Evolutionary conservation across 2,888 invertebrate species (phyloP).

Genomic region (Marasmarcha lunaedactyla): DNA sequence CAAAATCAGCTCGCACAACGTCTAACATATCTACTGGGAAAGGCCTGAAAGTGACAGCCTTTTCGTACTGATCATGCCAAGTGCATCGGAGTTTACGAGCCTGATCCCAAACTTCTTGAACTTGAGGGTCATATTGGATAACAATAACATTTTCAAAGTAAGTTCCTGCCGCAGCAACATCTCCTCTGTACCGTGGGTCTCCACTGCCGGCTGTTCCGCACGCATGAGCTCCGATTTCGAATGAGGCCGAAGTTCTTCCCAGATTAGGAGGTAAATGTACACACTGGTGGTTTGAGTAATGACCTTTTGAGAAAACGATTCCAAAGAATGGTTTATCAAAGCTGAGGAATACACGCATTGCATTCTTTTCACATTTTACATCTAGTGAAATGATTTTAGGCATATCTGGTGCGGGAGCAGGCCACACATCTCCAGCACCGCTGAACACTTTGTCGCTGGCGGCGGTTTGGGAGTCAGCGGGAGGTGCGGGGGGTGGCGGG

Average conservation of each 20-base stretch:
- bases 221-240: slow-evolving; percentile 91
- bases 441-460: slow-evolving; percentile 73
- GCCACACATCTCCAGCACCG: slow-evolving; percentile 84
- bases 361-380: slow-evolving; percentile 93
- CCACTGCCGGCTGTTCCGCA: slow-evolving; percentile 94
- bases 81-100: slow-evolving; percentile 92
- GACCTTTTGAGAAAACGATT: slow-evolving; percentile 95
- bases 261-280: slow-evolving; percentile 91
- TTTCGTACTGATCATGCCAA: slow-evolving; percentile 96
- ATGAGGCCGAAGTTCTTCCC: slow-evolving; percentile 87
- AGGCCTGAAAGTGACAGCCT: slow-evolving; percentile 92
- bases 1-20: slow-evolving; percentile 94
- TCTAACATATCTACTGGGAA: slow-evolving; percentile 96
- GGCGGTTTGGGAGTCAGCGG: slow-evolving; percentile 63
- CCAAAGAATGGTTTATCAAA: slow-evolving; percentile 96
- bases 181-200: slow-evolving; percentile 91
- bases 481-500: slow-evolving; percentile 68
- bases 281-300: slow-evolving; percentile 92
- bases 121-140: slow-evolving; percentile 92
- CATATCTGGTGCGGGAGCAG: slow-evolving; percentile 88
- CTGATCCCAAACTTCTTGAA: slow-evolving; percentile 96
- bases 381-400: slow-evolving; percentile 93
- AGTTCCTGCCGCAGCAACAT: slow-evolving; percentile 89
- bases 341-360: slow-evolving; percentile 94
- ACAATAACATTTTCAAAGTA: slow-evolving; percentile 95